phyloP scores from a whole-genome alignment of 2,113 vertebrate genomes.

The Tachuris rubrigastra region DNA sequence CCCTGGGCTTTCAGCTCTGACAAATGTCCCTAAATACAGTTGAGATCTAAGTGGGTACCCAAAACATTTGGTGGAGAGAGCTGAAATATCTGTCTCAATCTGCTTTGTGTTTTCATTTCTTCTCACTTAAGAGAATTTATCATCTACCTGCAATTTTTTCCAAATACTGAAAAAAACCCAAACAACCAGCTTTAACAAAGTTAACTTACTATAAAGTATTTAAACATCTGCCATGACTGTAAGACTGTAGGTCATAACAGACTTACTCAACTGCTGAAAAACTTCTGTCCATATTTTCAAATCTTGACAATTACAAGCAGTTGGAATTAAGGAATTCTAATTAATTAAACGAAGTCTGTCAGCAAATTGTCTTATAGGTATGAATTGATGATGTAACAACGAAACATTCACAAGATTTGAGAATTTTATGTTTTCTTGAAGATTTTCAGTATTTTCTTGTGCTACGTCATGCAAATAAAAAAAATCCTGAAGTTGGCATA shows the following conservation, averaged over 20 bases:
- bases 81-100: constrained; percentile 11
- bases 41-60: not conserved
- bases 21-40: not conserved
- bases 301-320: not conserved
- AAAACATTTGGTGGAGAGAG: not conserved
- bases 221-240: not conserved
- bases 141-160: not conserved
- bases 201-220: not conserved
- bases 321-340: not conserved
- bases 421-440: not conserved
- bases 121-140: not conserved
- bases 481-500: not conserved
- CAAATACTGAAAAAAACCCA: not conserved
- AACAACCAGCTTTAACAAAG: not conserved
- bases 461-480: not conserved
- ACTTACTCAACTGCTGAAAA: not conserved
- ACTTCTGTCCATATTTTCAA: not conserved
- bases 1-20: not conserved
- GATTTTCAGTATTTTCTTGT: not conserved
- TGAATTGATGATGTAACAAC: not conserved
- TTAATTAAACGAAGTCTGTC: not conserved
- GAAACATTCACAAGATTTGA: not conserved
- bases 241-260: not conserved
- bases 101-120: not conserved
- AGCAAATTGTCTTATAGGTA: not conserved